A percentile compares a stretch with the other conserved stretches of the same genome.
Evolutionary conservation across 1,140 invertebrate species (phyloP).

Genomic region (Lucilia sericata): DNA sequence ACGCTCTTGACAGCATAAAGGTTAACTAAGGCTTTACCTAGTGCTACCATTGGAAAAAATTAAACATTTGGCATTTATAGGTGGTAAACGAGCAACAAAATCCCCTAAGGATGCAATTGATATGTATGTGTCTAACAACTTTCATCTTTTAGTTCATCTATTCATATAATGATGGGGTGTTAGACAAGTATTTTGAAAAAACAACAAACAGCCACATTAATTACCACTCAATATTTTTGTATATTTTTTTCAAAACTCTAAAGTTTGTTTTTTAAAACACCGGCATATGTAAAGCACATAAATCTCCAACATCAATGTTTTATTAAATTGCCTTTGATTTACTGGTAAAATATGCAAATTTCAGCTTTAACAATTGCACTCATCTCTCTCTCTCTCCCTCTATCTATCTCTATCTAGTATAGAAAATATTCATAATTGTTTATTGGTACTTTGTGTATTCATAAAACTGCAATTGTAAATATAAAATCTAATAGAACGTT

Average conservation of each 20-base stretch:
- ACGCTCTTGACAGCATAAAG: background rate
- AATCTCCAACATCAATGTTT: conserved; percentile 1
- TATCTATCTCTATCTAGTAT: too few relatives aligned
- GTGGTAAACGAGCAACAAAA: background rate
- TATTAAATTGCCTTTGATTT: background rate
- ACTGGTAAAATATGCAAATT: background rate
- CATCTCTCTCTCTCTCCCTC: background rate
- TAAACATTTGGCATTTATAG: conserved; percentile 11
- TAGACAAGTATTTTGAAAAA: too few relatives aligned
- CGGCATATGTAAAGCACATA: background rate
- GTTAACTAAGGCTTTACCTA: background rate
- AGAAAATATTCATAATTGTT: too few relatives aligned
- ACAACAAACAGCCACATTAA: background rate
- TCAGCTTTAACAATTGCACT: too few relatives aligned
- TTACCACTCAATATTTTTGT: conserved; percentile 12
- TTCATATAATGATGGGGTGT: too few relatives aligned
- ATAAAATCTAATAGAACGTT: too few relatives aligned
- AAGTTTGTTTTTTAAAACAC: background rate
- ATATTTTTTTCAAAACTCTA: background rate
- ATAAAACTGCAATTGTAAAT: too few relatives aligned
- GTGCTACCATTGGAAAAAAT: background rate
- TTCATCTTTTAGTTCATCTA: too few relatives aligned
- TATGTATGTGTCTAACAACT: background rate
- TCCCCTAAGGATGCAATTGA: conserved; percentile 14
- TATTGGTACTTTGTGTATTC: too few relatives aligned